Percentiles rank a stretch among this genome's conserved stretches.
Conservation (phyloP, 2,113 vertebrate genomes). For the Oreocharis arfaki region DNA sequence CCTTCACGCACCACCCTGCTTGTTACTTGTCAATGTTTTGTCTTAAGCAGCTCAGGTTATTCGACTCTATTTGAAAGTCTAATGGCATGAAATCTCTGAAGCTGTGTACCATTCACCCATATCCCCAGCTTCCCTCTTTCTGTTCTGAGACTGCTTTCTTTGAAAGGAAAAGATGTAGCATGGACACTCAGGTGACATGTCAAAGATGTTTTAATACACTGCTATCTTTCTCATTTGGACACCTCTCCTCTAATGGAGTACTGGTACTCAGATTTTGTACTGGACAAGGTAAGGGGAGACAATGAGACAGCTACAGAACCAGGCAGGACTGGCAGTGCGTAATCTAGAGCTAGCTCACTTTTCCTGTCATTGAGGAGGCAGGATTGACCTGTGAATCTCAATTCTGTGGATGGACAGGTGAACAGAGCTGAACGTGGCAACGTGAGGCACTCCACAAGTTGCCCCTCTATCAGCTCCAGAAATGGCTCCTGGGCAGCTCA, state of each 20-base stretch:
- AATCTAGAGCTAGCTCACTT: neutral
- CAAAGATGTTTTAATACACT: neutral
- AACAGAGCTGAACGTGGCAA: neutral
- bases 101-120: neutral
- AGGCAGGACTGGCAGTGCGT: neutral
- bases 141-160: neutral
- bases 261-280: neutral
- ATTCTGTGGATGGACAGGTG: neutral
- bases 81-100: neutral
- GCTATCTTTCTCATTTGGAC: neutral
- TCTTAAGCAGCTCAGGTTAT: neutral
- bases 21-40: neutral
- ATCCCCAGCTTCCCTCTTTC: neutral
- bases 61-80: neutral
- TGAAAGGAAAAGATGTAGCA: neutral
- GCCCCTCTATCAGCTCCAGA: neutral
- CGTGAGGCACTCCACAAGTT: accelerated
- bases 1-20: neutral
- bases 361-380: neutral
- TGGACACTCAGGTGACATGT: neutral
- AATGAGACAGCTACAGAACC: neutral
- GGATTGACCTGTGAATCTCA: neutral
- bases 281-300: neutral
- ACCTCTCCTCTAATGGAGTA: neutral
- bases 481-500: neutral